Base-by-base conservation (phyloP, 2,113 vertebrate genomes). In the Caranx ignobilis region DNA sequence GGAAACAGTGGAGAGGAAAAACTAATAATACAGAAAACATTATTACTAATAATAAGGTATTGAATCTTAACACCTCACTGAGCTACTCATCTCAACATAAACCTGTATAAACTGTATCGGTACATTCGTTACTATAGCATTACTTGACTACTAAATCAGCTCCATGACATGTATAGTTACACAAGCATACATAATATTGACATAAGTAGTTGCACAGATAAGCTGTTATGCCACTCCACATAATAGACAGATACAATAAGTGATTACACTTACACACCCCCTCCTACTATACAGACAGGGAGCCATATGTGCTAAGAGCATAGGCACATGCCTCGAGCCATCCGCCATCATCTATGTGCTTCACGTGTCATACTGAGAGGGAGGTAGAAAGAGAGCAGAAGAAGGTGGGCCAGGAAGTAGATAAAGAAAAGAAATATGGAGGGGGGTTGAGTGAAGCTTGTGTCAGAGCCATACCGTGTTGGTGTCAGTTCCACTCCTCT, bases 401-500 rank as follows among this genome's bases (percentile, higher is more conserved):
- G 50, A 70, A 73, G 48, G 62, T 66, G 64, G 55, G 37, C 63
- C 50, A 79, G 56, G 75, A 21, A 48, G 55, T 0, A 65, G 74
- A 75, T n/a, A 48, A 65, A 84, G 63, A 71, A 60, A 83, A 78
- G 62, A 69, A 76, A 82, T 41, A 41, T 26, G 26, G 7, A 26
- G 26, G 73, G 41, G 73, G 47, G 63, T 85, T 85, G 87, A 88
- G 79, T 90, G 89, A 90, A 84, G 80, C 85, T 68, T 63, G 79
- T 89, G 88, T 87, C 91, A 89, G 78, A 84, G 43, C 41, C 71
- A 34, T 59, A 71, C 64, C 73, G 35, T 88, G 89, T 90, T 87
- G 75, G 79, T 92, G 89, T 92, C 88, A 88, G 91, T 92, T 92
- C 82, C 89, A 87, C 83, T 90, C 81, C 77, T 87, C 75, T 87